phyloP scores from a whole-genome alignment of 2,797 vertebrate genomes.

The Pipistrellus kuhlii region DNA sequence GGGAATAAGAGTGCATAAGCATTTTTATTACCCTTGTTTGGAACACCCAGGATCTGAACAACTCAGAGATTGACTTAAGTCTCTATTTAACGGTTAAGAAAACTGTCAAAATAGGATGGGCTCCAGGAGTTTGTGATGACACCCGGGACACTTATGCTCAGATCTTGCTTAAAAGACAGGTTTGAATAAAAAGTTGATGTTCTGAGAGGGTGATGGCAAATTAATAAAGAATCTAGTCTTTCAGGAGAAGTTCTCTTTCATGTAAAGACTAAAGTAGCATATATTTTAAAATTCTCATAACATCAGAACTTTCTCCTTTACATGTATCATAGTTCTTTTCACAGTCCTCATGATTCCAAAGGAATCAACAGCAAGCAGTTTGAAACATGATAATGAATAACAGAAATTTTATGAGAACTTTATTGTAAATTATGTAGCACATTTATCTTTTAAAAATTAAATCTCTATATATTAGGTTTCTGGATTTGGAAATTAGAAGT shows the following conservation, averaged over 20 bases:
- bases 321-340: not conserved
- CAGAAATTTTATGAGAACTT: conserved; percentile 33
- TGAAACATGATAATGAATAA: not conserved
- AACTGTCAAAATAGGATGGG: not conserved
- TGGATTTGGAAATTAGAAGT: conserved; percentile 61
- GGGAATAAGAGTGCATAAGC: not conserved
- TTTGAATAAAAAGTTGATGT: not conserved
- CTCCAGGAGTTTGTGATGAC: not conserved
- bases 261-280: conserved; percentile 29
- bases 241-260: conserved; percentile 33
- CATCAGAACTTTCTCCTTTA: not conserved
- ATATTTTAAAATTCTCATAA: not conserved
- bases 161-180: not conserved
- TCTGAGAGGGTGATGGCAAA: not conserved
- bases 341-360: not conserved
- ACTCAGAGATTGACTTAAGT: not conserved
- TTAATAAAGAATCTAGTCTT: conserved; percentile 3
- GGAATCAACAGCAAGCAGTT: not conserved
- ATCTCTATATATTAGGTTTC: not conserved
- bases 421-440: not conserved
- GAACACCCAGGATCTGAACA: not conserved
- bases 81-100: not conserved
- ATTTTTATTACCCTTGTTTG: conserved; percentile 43
- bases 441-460: conserved; percentile 33
- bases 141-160: not conserved